These are phyloP conservation scores for Bruchidius siliquastri DNA, from an alignment of 2,888 invertebrate genomes.

Conservation along the genomic window DNA sequence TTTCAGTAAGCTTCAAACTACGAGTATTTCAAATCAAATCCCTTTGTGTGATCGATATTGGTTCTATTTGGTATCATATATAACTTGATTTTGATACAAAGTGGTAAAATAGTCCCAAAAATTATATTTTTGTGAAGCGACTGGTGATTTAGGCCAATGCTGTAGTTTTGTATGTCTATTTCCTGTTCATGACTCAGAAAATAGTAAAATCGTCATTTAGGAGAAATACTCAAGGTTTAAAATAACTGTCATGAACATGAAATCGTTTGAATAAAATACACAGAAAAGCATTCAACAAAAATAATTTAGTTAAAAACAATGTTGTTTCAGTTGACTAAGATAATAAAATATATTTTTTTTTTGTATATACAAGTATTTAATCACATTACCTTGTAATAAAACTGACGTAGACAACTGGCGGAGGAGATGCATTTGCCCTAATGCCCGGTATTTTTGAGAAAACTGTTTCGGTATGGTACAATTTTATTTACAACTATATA, in stretches of 20 bases:
- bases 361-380: slow-evolving; percentile 25
- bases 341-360: slow-evolving; percentile 30
- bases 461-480: not conserved
- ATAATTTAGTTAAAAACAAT: slow-evolving; percentile 20
- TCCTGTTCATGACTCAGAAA: not conserved
- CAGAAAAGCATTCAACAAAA: slow-evolving; percentile 12
- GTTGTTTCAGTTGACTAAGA: slow-evolving; percentile 17
- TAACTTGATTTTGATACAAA: no score
- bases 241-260: not conserved
- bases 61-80: no score
- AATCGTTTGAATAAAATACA: not conserved
- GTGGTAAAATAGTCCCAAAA: no score
- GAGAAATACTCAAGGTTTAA: not conserved
- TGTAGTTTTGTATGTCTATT: not conserved
- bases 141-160: not conserved
- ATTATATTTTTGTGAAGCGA: not conserved
- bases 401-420: slow-evolving; percentile 23
- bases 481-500: slow-evolving; percentile 9
- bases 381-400: slow-evolving; percentile 21
- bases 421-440: slow-evolving; percentile 13
- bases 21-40: no score
- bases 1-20: no score
- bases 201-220: not conserved
- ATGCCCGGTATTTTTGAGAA: slow-evolving; percentile 19
- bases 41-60: no score